Evolutionary conservation across 2,113 vertebrate genomes (phyloP), one percentile per base, ranked within the genome.

Genomic region (Lepus americanus): DNA sequence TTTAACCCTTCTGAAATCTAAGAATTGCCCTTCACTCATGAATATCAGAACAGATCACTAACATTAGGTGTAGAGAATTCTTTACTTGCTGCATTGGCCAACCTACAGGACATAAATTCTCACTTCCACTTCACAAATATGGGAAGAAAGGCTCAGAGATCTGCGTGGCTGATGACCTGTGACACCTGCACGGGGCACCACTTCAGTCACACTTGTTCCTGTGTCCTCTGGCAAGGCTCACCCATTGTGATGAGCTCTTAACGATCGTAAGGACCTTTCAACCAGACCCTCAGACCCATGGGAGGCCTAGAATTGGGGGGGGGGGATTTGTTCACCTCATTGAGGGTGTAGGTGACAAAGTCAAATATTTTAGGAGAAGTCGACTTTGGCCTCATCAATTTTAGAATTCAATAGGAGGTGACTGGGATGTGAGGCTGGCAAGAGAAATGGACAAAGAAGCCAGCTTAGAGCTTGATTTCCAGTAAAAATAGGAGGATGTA

Each of bases 381-480:
- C 92, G 44, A 19, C 88, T 79, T 94, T 82, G 49, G 74, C 29
- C 49, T 31, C 16, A 27, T 81, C 23, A 33, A 77, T 51, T 82
- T 59, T 74, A 74, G 39, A 94, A 85, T 59, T 74, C 74, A 51
- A 9, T 22, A 89, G 33, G 25, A 81, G 19, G 25, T 25, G 39
- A n/a, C 10, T 59, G 81, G 87, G 39, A 25, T 61, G 27, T 91
- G 25, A 11, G 9, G 27, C 17, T 27, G 22, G n/a, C 36, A 51
- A 31, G 25, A 51, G 51, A 94, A 59, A 25, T 59, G 23, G 31
- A 51, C 53, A 36, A 92, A 79, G 33, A 88, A 92, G 53, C 20
- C 12, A 88, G 44, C n/a, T 84, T 64, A 63, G 53, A 88, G 85
- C 74, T 85, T 92, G 49, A 11, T 70, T 94, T 89, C 23, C 44